Conservation (phyloP, 2,797 vertebrate species). For the Xiphophorus birchmanni region DNA sequence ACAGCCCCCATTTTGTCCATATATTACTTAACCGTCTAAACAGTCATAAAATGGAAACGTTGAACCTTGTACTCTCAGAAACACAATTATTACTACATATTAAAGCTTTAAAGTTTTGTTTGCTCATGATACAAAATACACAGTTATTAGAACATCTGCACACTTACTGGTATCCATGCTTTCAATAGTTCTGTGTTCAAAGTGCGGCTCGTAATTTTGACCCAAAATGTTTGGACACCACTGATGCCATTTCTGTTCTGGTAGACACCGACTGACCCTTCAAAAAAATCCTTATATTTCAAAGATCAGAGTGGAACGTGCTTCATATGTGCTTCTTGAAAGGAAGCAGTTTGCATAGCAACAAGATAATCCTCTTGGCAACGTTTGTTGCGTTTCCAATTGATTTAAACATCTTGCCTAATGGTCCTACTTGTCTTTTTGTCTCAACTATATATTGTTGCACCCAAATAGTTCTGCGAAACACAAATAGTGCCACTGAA, state of each 20-base stretch:
- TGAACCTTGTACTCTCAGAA: background rate
- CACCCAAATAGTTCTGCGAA: background rate
- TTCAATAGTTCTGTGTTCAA: background rate
- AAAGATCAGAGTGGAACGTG: background rate
- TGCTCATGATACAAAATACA: background rate
- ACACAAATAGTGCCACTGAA: too few relatives aligned
- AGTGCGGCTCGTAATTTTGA: too few relatives aligned
- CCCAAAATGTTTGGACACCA: too few relatives aligned
- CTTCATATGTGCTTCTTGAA: background rate
- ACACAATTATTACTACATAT: background rate
- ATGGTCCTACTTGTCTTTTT: background rate
- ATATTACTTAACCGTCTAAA: background rate
- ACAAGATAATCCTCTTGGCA: background rate
- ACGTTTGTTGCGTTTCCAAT: background rate
- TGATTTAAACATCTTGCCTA: background rate
- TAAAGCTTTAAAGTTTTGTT: background rate
- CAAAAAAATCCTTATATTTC: background rate
- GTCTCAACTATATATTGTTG: background rate
- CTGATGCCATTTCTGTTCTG: background rate
- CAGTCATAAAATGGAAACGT: background rate
- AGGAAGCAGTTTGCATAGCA: background rate
- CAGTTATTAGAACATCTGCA: background rate
- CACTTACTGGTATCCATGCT: background rate
- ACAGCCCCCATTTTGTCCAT: background rate
- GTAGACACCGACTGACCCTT: background rate